These are phyloP conservation scores for Watsonalla cultraria DNA, from an alignment of 2,888 invertebrate species.

Conservation along the genomic window DNA sequence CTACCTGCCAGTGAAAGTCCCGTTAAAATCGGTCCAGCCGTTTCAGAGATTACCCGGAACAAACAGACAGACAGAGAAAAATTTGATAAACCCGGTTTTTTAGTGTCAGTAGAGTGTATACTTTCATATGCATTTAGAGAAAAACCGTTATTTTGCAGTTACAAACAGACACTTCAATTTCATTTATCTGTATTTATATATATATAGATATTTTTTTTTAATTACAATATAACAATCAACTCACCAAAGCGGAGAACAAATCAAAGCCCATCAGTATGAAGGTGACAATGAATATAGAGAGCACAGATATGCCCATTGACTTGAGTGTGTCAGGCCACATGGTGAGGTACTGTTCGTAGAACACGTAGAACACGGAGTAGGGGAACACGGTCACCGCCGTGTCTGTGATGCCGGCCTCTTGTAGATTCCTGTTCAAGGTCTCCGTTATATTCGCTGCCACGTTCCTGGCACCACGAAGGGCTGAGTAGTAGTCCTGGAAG, in stretches of 20 bases:
- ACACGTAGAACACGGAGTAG: conserved; percentile 98
- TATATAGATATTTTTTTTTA: too few relatives aligned
- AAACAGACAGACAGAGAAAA: too few relatives aligned
- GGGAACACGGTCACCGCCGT: conserved; percentile 85
- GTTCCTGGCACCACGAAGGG: conserved; percentile 88
- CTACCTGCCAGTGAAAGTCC: too few relatives aligned
- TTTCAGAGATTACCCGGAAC: too few relatives aligned
- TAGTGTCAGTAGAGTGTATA: too few relatives aligned
- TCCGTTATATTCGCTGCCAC: conserved; percentile 91
- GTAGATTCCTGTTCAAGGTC: conserved; percentile 82
- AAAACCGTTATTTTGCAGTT: too few relatives aligned
- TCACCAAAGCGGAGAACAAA: conserved; percentile 88
- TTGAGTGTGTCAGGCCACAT: conserved; percentile 95
- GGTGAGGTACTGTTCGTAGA: conserved; percentile 98
- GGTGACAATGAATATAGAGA: conserved; percentile 96
- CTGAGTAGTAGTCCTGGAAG: conserved; percentile 88
- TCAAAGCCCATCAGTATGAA: conserved; percentile 96
- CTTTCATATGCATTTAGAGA: too few relatives aligned
- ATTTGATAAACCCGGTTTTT: too few relatives aligned
- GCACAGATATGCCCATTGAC: conserved; percentile 91
- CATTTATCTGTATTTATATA: too few relatives aligned
- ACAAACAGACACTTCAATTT: too few relatives aligned
- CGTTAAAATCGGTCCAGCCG: too few relatives aligned
- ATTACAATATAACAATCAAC: too few relatives aligned
- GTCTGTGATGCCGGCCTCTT: conserved; percentile 53